phyloP scores from a whole-genome alignment of 2,888 invertebrate genomes.

The Thereva unica region DNA sequence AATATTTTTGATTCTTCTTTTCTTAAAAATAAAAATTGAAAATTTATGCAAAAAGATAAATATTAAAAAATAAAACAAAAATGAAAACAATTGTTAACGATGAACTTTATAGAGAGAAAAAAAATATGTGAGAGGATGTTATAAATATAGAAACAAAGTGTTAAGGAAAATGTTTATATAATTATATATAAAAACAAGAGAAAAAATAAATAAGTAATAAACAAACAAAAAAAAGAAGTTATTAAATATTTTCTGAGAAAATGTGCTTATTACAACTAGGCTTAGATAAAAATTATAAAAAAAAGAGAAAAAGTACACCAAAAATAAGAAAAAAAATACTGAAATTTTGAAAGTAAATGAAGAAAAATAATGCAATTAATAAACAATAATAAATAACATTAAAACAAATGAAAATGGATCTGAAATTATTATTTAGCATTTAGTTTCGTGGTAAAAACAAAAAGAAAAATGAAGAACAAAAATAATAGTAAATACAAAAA shows the following conservation, averaged over 20 bases:
- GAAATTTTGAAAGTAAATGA: not conserved
- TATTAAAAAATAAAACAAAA: too few species aligned
- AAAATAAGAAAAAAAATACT: constrained; percentile 16
- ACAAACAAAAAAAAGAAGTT: too few species aligned
- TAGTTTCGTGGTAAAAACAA: constrained; percentile 8
- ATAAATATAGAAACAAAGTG: not conserved
- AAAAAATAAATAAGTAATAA: constrained; percentile 10
- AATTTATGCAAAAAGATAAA: not conserved
- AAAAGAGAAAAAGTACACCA: constrained; percentile 16
- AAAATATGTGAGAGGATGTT: too few species aligned
- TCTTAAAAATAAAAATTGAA: not conserved
- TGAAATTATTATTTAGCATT: not conserved
- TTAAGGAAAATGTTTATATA: constrained; percentile 23
- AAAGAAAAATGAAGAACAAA: not conserved
- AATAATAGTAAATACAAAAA: too few species aligned
- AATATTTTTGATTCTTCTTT: too few species aligned
- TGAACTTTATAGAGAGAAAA: too few species aligned
- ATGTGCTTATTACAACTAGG: constrained; percentile 28
- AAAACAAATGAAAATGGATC: constrained; percentile 14
- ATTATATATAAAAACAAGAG: too few species aligned
- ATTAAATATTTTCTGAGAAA: constrained; percentile 30
- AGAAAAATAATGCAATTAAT: constrained; percentile 27
- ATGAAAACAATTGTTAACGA: too few species aligned
- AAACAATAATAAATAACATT: constrained; percentile 15
- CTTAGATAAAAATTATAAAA: constrained; percentile 15